Evolutionary conservation across 2,113 vertebrate species (phyloP).

Genomic region (Nerophis ophidion): DNA sequence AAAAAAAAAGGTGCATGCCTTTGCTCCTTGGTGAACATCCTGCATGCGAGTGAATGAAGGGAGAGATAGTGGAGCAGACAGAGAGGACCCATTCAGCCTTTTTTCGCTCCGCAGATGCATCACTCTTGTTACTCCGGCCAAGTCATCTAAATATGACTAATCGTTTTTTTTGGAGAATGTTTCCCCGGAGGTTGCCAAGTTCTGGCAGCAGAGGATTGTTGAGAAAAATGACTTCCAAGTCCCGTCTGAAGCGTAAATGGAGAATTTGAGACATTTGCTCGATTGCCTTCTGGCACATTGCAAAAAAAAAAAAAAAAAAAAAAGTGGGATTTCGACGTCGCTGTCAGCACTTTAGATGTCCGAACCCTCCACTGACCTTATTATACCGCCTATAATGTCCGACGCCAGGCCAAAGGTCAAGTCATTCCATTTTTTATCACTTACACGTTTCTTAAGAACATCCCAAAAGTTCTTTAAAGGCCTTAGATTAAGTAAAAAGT

Average conservation of each 20-base stretch:
- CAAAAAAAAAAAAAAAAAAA: background rate
- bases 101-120: background rate
- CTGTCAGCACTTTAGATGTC: background rate
- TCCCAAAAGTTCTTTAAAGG: background rate
- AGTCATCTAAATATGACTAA: slow-evolving; percentile 21
- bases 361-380: background rate
- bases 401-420: background rate
- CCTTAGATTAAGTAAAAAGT: too few species aligned
- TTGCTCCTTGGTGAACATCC: background rate
- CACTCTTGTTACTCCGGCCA: slow-evolving; percentile 12
- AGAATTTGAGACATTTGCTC: slow-evolving; percentile 21
- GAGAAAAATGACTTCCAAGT: slow-evolving; percentile 15
- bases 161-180: background rate
- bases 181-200: slow-evolving; percentile 29
- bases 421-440: background rate
- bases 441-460: background rate
- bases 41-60: slow-evolving; percentile 1
- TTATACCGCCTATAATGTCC: background rate
- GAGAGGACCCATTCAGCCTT: slow-evolving; percentile 3
- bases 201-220: slow-evolving; percentile 14
- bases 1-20: background rate
- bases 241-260: slow-evolving; percentile 18
- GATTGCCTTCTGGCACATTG: background rate
- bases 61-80: background rate
- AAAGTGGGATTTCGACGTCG: background rate